Base-by-base conservation (phyloP, 2,797 vertebrate genomes). In the Fistularia tabacaria region DNA sequence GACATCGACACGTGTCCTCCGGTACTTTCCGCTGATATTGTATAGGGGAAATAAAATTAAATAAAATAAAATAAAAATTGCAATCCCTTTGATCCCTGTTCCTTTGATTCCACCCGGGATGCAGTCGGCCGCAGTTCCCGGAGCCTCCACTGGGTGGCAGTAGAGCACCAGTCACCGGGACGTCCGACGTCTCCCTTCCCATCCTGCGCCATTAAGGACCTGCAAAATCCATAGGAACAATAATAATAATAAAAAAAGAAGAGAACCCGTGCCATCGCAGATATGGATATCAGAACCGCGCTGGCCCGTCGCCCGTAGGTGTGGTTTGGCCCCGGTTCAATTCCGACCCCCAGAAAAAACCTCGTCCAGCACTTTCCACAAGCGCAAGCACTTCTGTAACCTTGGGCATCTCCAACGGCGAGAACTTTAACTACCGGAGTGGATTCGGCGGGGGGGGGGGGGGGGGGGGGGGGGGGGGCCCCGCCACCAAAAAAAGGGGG, bases 111-210 rank as follows among this genome's bases (percentile, higher is more conserved):
- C n/a, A 7, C 10, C 14, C 8, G 8, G 7, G 39, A 47, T 47
- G 25, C 13, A 42, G 10, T 12, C 45, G 46, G 37, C 1, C 36
- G 66, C 47, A 66, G 44, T 79, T 41, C 57, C 49, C 6, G 1
- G 0, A 14, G 14, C 7, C 15, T 69, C 84, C 87, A 84, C 81
- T 79, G 63, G 87, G 81, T 83, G 85, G 83, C 87, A 86, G 76
- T 85, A 57, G 52, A 76, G 64, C 43, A 74, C 59, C 76, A 76
- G 49, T 40, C 43, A 49, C 49, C n/a, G 15, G 3, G 3, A 36
- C 36, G 14, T 10, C 8, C 8, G 45, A 8, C 12, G 6, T 12
- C 14, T 45, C 14, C 1, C 37, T 47, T 49, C 10, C 8, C 58
- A 48, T 55, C 48, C 62, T 70, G 53, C 25, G 42, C 71, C 63